These are phyloP conservation scores for Sinotaia quadrata DNA, from an alignment of 2,888 invertebrate genomes.

Conservation along the genomic window DNA sequence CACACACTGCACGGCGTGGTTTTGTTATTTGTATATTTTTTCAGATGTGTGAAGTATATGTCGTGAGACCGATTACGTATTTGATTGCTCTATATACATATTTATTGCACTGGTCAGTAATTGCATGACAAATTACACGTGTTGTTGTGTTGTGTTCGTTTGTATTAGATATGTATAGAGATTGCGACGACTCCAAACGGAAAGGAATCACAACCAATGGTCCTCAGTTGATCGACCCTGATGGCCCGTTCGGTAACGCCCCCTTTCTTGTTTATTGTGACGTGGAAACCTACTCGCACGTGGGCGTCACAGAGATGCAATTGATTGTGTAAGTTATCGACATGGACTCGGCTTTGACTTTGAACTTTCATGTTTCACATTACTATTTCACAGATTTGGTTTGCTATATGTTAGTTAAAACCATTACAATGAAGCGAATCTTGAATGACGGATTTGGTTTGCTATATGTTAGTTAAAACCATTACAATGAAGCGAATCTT, in stretches of 20 bases:
- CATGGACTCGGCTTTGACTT: neutral
- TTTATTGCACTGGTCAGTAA: no score
- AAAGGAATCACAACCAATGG: conserved; percentile 6
- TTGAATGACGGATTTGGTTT: neutral
- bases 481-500: no score
- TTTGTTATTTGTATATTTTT: no score
- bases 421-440: no score
- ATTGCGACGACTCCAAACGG: conserved; percentile 26
- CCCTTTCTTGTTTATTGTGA: conserved; percentile 57
- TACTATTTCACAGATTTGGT: neutral
- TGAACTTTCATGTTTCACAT: neutral
- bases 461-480: neutral
- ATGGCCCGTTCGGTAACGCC: conserved; percentile 44
- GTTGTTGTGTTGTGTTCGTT: no score
- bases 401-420: neutral
- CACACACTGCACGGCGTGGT: no score
- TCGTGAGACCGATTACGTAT: no score
- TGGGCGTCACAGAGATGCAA: conserved; percentile 54
- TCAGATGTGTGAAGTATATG: no score
- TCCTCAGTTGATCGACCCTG: conserved; percentile 30
- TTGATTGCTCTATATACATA: no score
- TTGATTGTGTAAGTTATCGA: conserved; percentile 17
- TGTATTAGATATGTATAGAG: no score
- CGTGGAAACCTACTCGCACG: conserved; percentile 48
- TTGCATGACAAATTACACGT: no score